Evolutionary conservation across 2,888 invertebrate genomes (phyloP).

Genomic region (Nasonia oneida): DNA sequence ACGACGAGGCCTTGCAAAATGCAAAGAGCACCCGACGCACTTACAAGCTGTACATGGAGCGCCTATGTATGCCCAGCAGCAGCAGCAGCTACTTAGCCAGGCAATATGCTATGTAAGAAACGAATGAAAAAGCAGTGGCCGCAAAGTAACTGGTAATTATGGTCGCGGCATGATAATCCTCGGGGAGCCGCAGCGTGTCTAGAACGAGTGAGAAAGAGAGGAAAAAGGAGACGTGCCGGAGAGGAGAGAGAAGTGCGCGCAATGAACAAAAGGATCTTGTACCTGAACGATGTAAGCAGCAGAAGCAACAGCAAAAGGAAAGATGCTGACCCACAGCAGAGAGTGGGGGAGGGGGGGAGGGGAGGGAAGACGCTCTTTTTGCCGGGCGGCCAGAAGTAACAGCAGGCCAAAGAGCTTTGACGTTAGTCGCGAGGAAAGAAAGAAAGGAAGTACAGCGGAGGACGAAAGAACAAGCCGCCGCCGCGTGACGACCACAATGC

Average conservation of each 20-base stretch:
- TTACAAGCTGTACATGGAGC: background rate
- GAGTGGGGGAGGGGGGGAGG: background rate
- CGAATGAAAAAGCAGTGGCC: slow-evolving; percentile 57
- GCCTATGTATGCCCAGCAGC: background rate
- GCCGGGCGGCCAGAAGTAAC: background rate
- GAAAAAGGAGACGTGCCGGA: slow-evolving; percentile 42
- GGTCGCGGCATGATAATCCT: slow-evolving; percentile 60
- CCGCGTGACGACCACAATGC: slow-evolving; percentile 60
- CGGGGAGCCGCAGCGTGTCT: slow-evolving; percentile 12
- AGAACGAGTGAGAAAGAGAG: slow-evolving; percentile 7
- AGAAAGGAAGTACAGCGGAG: slow-evolving; percentile 40
- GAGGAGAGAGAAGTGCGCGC: slow-evolving; percentile 62
- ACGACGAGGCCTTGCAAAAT: slow-evolving; percentile 7
- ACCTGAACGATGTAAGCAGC: slow-evolving; percentile 6
- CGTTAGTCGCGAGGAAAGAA: slow-evolving; percentile 44
- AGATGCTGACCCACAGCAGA: slow-evolving; percentile 30
- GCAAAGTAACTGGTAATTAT: slow-evolving; percentile 58
- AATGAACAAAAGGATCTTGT: slow-evolving; percentile 48
- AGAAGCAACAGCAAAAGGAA: slow-evolving; percentile 27
- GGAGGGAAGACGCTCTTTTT: slow-evolving; percentile 16
- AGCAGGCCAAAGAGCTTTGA: slow-evolving; percentile 33
- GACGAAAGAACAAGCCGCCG: slow-evolving; percentile 51
- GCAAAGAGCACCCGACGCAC: background rate
- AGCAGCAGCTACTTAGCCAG: slow-evolving; percentile 27
- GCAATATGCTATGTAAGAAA: slow-evolving; percentile 37